Conservation (phyloP, 2,113 vertebrate species). For the Aramus guarauna region DNA sequence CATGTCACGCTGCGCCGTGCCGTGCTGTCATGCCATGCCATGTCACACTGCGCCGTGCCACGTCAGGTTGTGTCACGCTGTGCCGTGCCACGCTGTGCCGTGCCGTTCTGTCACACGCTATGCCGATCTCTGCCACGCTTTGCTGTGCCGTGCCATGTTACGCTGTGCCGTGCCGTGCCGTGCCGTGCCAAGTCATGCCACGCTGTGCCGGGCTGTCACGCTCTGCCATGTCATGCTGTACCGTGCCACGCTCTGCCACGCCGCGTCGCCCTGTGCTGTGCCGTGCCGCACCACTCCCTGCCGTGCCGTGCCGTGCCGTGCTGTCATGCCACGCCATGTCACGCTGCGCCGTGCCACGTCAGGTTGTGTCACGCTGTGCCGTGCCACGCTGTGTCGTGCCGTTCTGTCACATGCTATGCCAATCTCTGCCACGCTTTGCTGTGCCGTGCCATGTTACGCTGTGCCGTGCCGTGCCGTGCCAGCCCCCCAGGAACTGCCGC, state of each 20-base stretch:
- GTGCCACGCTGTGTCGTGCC: too few species aligned
- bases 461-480: neutral
- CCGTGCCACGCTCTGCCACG: neutral
- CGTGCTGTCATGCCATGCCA: neutral
- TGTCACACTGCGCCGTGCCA: neutral
- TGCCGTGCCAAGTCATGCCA: too few species aligned
- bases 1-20: too few species aligned
- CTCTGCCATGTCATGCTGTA: too few species aligned
- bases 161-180: accelerated
- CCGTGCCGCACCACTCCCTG: too few species aligned
- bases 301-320: neutral
- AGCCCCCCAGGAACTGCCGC: accelerated
- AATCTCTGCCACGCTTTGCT: neutral
- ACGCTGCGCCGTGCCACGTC: too few species aligned
- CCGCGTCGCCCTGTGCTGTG: accelerated
- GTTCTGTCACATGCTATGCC: too few species aligned
- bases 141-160: too few species aligned
- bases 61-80: accelerated
- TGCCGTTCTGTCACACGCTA: accelerated
- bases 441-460: too few species aligned
- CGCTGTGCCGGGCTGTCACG: too few species aligned
- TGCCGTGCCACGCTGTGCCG: accelerated
- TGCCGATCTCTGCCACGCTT: neutral
- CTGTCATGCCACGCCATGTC: too few species aligned
- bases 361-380: too few species aligned